A percentile compares a stretch with the other conserved stretches of the same genome.
phyloP scores from a whole-genome alignment of 2,888 invertebrate species.

The Latheticus oryzae region DNA sequence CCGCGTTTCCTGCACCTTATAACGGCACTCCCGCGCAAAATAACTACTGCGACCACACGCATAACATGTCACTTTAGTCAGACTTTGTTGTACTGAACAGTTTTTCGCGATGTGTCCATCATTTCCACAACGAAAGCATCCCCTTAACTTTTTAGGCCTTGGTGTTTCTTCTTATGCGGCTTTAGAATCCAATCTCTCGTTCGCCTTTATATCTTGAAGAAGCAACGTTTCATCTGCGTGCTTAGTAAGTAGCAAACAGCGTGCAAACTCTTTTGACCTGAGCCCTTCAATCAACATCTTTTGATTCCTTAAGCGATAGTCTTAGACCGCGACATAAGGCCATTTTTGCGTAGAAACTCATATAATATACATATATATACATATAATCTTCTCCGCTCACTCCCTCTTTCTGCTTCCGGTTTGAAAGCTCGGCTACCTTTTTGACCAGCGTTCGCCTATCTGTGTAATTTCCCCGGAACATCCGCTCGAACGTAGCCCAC shows the following conservation, averaged over 20 bases:
- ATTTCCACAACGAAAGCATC: conserved; percentile 1
- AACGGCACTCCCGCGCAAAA: not conserved
- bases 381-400: conserved; percentile 6
- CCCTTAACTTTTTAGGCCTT: too few relatives aligned
- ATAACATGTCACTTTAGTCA: not conserved
- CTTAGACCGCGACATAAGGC: conserved; percentile 4
- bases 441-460: not conserved
- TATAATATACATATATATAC: too few relatives aligned
- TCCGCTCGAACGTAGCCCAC: conserved; percentile 4
- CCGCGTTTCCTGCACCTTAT: not conserved
- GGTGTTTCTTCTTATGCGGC: not conserved
- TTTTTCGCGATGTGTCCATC: not conserved
- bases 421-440: not conserved
- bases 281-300: conserved; percentile 10
- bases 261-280: conserved; percentile 1
- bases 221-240: conserved; percentile 2
- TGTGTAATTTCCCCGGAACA: conserved; percentile 2
- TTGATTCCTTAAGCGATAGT: not conserved
- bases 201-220: not conserved
- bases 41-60: not conserved
- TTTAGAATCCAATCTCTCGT: not conserved
- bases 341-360: conserved; percentile 22
- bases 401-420: not conserved
- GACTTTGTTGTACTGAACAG: not conserved
- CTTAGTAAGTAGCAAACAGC: not conserved